phyloP scores from a whole-genome alignment of 1,140 invertebrate genomes.

The Neuroterus valhalla region DNA sequence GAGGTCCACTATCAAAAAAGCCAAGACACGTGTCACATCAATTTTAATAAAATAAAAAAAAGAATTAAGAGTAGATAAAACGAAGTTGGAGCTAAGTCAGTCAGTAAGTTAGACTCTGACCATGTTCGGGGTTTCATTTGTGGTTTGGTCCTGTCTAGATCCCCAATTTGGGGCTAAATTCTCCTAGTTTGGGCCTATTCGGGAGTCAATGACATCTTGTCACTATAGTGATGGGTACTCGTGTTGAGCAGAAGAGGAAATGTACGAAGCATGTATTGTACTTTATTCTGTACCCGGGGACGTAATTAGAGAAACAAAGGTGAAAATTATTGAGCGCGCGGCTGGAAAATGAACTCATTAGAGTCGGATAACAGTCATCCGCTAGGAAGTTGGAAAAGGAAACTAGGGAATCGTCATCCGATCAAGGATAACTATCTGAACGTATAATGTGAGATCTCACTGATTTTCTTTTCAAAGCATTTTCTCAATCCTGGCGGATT shows the following conservation, averaged over 20 bases:
- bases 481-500: conserved; percentile 59
- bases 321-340: conserved; percentile 28
- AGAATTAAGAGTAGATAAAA: no score
- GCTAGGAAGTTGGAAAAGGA: conserved; percentile 33
- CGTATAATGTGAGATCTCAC: conserved; percentile 35
- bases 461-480: conserved; percentile 10
- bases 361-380: conserved; percentile 37
- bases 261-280: conserved; percentile 20
- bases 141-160: no score
- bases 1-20: no score
- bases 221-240: no score
- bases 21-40: no score
- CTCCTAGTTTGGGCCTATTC: no score
- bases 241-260: conserved; percentile 5
- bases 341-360: conserved; percentile 52
- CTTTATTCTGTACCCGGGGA: conserved; percentile 39
- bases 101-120: no score
- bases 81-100: no score
- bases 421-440: conserved; percentile 46
- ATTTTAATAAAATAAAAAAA: no score
- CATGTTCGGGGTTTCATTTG: no score
- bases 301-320: conserved; percentile 55
- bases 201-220: no score
- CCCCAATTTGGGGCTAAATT: no score
- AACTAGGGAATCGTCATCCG: conserved; percentile 34